These are phyloP conservation scores for Ptychadena robeensis DNA, from an alignment of 2,797 vertebrate species.

Conservation along the genomic window DNA sequence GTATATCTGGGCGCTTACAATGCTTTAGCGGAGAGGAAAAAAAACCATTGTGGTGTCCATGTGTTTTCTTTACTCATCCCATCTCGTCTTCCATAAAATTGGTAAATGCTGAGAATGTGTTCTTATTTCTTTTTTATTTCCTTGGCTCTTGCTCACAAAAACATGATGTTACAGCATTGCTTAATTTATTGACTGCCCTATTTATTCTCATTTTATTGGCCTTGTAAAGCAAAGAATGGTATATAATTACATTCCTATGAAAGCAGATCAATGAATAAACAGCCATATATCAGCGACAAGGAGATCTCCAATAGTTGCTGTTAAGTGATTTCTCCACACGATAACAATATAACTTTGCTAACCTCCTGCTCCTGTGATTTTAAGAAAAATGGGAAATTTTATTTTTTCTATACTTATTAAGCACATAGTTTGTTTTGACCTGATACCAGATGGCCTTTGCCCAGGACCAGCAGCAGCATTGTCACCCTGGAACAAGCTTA, in stretches of 20 bases:
- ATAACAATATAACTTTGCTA: neutral
- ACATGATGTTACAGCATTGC: constrained; percentile 29
- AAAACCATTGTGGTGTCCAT: constrained; percentile 23
- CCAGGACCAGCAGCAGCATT: too few species aligned
- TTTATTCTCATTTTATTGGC: constrained; percentile 15
- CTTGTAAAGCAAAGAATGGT: constrained; percentile 9
- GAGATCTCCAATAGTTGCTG: neutral
- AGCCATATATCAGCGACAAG: constrained; percentile 19
- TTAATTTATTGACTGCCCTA: constrained; percentile 24
- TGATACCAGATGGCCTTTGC: too few species aligned
- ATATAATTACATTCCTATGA: constrained; percentile 24
- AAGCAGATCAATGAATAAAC: constrained; percentile 19
- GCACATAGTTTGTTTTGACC: neutral
- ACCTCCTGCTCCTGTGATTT: neutral
- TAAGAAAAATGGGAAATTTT: neutral
- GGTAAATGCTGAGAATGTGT: constrained; percentile 16
- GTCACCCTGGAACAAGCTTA: too few species aligned
- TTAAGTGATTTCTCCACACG: neutral
- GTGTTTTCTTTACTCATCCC: neutral
- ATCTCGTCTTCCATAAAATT: neutral
- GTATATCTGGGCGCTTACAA: too few species aligned
- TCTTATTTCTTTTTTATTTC: too few species aligned
- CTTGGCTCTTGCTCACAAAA: neutral
- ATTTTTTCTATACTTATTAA: neutral
- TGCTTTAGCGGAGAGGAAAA: constrained; percentile 34